phyloP scores from a whole-genome alignment of 2,797 vertebrate species.

The Sebastes kiyomatsui region DNA sequence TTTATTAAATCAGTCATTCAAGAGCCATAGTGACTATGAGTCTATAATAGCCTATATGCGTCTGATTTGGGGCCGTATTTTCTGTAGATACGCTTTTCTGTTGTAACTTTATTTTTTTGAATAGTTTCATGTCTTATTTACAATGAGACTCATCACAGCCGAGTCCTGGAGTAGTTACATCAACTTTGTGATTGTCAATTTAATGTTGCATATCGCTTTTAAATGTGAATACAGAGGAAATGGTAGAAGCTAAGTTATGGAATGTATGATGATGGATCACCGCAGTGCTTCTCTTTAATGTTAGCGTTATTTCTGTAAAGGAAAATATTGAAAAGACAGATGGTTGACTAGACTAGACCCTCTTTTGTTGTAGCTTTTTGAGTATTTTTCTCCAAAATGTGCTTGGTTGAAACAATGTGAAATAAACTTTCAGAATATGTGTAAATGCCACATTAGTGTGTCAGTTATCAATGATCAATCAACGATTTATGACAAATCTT shows the following conservation, averaged over 20 bases:
- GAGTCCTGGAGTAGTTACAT: not conserved
- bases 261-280: conserved; percentile 28
- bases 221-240: conserved; percentile 28
- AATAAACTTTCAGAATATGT: conserved; percentile 36
- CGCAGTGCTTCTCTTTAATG: conserved; percentile 29
- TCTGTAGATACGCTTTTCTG: not conserved
- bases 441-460: not conserved
- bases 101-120: not conserved
- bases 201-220: not conserved
- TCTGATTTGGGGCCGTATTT: not conserved
- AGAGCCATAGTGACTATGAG: not conserved
- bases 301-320: conserved; percentile 14
- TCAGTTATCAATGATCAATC: no score
- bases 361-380: conserved; percentile 8
- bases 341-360: not conserved
- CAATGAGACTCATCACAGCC: not conserved
- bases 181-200: not conserved
- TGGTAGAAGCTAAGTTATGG: conserved; percentile 9
- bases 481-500: no score
- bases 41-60: not conserved
- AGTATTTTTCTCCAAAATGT: conserved; percentile 1
- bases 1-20: not conserved
- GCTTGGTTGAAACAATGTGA: conserved; percentile 3
- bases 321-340: conserved; percentile 10
- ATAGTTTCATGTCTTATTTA: not conserved